A percentile compares a stretch with the other conserved stretches of the same genome.
These are phyloP conservation scores for Eristalinus aeneus DNA, from an alignment of 2,888 invertebrate species.

Conservation along the genomic window DNA sequence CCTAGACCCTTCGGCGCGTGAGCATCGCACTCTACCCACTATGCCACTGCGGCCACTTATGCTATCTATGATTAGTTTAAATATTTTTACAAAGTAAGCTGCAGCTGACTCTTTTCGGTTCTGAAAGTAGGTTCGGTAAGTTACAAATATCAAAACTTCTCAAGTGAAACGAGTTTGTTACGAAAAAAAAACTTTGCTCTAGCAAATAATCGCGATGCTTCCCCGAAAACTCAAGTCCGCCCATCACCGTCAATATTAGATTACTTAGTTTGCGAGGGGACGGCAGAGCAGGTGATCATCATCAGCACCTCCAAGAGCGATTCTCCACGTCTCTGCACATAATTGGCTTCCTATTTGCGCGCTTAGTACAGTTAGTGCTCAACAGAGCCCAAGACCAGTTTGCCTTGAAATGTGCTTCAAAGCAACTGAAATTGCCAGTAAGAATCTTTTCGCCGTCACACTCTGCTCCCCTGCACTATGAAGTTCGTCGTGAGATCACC, in stretches of 20 bases:
- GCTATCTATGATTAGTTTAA: too few relatives aligned
- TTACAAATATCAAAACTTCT: too few relatives aligned
- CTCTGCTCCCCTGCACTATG: background rate
- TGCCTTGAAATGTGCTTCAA: conserved; percentile 55
- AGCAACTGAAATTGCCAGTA: conserved; percentile 36
- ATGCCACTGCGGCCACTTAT: too few relatives aligned
- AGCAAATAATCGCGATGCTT: background rate
- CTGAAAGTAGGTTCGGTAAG: too few relatives aligned
- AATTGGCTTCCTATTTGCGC: conserved; percentile 35
- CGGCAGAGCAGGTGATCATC: background rate
- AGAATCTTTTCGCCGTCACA: conserved; percentile 52
- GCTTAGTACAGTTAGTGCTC: conserved; percentile 20
- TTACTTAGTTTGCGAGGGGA: background rate
- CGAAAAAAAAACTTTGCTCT: too few relatives aligned
- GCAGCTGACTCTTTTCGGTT: too few relatives aligned
- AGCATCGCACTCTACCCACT: too few relatives aligned
- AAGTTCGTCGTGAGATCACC: conserved; percentile 15
- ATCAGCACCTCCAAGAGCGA: background rate
- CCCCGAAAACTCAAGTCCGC: background rate
- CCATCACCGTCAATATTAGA: background rate
- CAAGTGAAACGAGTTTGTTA: too few relatives aligned
- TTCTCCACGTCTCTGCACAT: conserved; percentile 9
- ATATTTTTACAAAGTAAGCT: too few relatives aligned
- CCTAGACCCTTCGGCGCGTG: too few relatives aligned
- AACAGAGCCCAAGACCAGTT: conserved; percentile 21